A percentile compares a stretch with the other conserved stretches of the same genome.
Evolutionary conservation across 2,797 vertebrate genomes (phyloP).

Genomic region (Pseudomugil tenellus): DNA sequence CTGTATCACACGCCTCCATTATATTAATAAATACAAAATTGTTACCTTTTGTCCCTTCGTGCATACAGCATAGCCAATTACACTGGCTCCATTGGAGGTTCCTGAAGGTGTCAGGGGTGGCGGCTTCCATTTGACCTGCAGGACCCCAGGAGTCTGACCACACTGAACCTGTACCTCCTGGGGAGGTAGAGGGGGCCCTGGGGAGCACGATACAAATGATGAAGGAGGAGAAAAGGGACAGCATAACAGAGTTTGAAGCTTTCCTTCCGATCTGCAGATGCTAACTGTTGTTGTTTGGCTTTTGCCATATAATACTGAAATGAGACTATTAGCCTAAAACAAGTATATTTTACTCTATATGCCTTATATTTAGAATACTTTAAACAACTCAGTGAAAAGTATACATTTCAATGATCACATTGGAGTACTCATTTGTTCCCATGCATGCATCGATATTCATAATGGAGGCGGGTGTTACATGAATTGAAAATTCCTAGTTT

Average conservation of each 20-base stretch:
- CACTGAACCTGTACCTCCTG: conserved; percentile 91
- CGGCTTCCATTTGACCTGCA: conserved; percentile 94
- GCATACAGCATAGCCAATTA: conserved; percentile 94
- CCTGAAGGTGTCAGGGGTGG: conserved; percentile 88
- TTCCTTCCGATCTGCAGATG: conserved; percentile 27
- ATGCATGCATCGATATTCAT: conserved; percentile 4
- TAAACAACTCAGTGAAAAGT: not conserved
- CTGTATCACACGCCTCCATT: conserved; percentile 5
- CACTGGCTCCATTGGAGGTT: conserved; percentile 93
- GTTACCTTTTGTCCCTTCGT: conserved; percentile 95
- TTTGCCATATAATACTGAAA: conserved; percentile 7
- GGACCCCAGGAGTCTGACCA: conserved; percentile 82
- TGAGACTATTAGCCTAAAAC: not conserved
- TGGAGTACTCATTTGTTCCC: not conserved
- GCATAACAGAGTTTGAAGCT: conserved; percentile 16
- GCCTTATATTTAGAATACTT: not conserved
- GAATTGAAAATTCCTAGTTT: conserved; percentile 33
- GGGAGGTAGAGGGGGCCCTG: conserved; percentile 93
- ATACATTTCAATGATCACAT: not conserved
- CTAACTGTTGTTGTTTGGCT: conserved; percentile 29
- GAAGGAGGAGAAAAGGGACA: conserved; percentile 40
- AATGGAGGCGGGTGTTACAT: not conserved
- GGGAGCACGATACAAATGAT: conserved; percentile 48
- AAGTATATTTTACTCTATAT: not conserved
- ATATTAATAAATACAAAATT: too few relatives aligned